Percentiles rank a stretch among this genome's conserved stretches.
Evolutionary conservation across 2,888 invertebrate genomes (phyloP).

Genomic region (Quadroppia sp.): DNA sequence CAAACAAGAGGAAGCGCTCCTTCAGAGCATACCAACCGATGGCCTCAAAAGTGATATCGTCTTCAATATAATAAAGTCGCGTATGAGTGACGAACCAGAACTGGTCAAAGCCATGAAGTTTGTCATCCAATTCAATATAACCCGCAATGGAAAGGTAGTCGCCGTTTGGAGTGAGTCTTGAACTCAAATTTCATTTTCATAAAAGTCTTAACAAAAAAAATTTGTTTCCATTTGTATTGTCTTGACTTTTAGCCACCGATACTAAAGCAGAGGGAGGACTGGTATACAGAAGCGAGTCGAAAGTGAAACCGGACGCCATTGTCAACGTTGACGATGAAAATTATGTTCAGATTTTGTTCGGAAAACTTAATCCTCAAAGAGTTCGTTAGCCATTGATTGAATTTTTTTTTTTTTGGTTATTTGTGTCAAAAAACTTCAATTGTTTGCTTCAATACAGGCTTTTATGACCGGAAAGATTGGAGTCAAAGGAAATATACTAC

Average conservation of each 20-base stretch:
- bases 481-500: conserved; percentile 84
- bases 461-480: conserved; percentile 89
- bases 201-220: too few relatives aligned
- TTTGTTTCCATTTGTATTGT: too few relatives aligned
- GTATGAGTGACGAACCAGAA: conserved; percentile 66
- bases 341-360: conserved; percentile 67
- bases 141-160: conserved; percentile 69
- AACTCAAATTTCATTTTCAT: background rate
- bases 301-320: conserved; percentile 67
- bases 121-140: conserved; percentile 78
- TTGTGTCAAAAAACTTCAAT: background rate
- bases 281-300: conserved; percentile 68
- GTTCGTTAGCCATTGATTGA: conserved; percentile 48
- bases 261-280: conserved; percentile 63
- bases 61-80: conserved; percentile 69
- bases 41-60: conserved; percentile 69
- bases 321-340: conserved; percentile 78
- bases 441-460: conserved; percentile 56
- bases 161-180: conserved; percentile 81
- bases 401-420: background rate
- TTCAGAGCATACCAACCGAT: conserved; percentile 41
- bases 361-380: conserved; percentile 56
- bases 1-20: background rate
- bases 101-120: conserved; percentile 75
- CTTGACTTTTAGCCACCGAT: conserved; percentile 78